Evolutionary conservation across 2,113 vertebrate species (phyloP).

Genomic region (Lipophrys pholis): DNA sequence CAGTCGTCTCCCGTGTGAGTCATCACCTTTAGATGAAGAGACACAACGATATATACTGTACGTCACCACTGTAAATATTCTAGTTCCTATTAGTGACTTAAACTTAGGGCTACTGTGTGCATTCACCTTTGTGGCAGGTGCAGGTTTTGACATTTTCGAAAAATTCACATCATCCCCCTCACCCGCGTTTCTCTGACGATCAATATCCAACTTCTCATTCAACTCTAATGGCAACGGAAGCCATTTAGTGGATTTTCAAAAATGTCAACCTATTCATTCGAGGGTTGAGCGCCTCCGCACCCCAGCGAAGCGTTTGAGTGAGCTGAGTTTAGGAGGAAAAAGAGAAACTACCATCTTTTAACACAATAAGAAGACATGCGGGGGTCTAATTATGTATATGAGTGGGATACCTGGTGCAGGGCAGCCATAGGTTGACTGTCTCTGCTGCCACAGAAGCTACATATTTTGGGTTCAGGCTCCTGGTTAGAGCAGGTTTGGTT

Average conservation of each 20-base stretch:
- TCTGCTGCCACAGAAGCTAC: not conserved
- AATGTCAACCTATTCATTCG: not conserved
- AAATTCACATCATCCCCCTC: not conserved
- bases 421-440: not conserved
- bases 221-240: not conserved
- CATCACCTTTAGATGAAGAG: not conserved
- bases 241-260: not conserved
- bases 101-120: conserved; percentile 15
- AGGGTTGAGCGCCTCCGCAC: conserved; percentile 2
- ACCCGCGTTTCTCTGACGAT: not conserved
- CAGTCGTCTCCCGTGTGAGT: no score
- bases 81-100: conserved; percentile 22
- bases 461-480: conserved; percentile 1
- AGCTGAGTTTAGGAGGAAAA: not conserved
- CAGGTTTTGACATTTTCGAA: conserved; percentile 1
- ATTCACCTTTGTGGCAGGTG: conserved; percentile 4
- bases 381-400: not conserved
- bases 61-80: conserved; percentile 51
- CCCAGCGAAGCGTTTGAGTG: not conserved
- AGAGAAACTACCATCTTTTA: no score
- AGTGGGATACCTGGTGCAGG: not conserved
- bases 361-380: not conserved
- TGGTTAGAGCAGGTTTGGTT: not conserved
- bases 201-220: not conserved
- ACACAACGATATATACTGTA: not conserved